Conservation (phyloP, 2,797 vertebrate species). For the Myiothlypis chrysogaster region DNA sequence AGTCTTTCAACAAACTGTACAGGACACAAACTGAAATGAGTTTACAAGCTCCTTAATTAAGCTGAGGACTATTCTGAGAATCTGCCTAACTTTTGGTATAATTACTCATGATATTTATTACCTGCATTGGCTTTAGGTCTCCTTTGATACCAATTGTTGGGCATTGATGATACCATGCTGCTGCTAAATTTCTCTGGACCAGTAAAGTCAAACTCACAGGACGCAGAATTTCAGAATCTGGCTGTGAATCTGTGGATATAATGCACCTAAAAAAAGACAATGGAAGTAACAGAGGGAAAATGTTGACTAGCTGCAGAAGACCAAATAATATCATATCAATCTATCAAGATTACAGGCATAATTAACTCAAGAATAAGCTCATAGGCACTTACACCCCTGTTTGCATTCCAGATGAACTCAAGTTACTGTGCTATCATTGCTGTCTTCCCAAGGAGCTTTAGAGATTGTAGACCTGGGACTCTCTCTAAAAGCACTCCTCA, state of each 20-base stretch:
- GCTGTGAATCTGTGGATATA: constrained; percentile 54
- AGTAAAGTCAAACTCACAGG: constrained; percentile 88
- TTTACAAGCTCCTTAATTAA: not conserved
- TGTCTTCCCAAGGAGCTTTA: not conserved
- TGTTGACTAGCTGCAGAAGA: not conserved
- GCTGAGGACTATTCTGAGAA: not conserved
- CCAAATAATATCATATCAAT: not conserved
- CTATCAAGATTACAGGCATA: not conserved
- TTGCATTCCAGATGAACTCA: not conserved
- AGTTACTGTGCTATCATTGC: not conserved
- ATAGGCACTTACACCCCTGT: not conserved
- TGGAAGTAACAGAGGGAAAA: not conserved
- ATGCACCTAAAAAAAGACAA: constrained; percentile 64
- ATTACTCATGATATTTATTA: constrained; percentile 42
- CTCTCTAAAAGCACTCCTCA: not conserved
- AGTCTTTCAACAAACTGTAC: not conserved
- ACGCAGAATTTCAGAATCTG: constrained; percentile 82
- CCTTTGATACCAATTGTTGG: constrained; percentile 86
- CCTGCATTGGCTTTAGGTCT: constrained; percentile 93
- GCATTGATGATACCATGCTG: constrained; percentile 86
- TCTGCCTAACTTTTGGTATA: not conserved
- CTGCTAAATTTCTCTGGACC: constrained; percentile 89
- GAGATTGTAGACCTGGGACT: not conserved
- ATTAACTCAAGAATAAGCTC: not conserved
- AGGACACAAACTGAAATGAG: not conserved